Conservation (phyloP, 2,113 vertebrate genomes). For the Chiloscyllium plagiosum region DNA sequence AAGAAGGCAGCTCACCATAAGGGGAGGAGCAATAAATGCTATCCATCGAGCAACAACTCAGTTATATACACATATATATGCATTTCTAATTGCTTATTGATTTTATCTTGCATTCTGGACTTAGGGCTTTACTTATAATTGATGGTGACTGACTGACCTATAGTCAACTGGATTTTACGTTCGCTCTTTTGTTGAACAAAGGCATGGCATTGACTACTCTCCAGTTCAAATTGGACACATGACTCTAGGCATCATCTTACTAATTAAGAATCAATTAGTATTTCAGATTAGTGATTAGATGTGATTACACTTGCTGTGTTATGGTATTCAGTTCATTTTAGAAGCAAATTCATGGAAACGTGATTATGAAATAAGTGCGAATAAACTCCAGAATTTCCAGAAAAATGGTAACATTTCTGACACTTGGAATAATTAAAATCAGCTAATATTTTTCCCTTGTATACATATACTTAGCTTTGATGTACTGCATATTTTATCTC, state of each 20-base stretch:
- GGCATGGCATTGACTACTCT: neutral
- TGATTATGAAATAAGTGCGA: neutral
- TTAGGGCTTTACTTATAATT: neutral
- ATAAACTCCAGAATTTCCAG: neutral
- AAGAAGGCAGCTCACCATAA: too few species aligned
- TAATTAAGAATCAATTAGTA: neutral
- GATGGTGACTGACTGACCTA: neutral
- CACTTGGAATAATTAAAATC: neutral
- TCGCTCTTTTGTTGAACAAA: neutral
- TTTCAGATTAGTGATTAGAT: neutral
- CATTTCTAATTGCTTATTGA: neutral
- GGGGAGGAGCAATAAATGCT: too few species aligned
- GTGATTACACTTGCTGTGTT: neutral
- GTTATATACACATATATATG: neutral
- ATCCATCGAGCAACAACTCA: too few species aligned
- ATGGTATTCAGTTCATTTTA: neutral
- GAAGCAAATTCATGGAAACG: neutral
- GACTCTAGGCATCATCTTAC: too few species aligned
- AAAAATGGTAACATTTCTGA: neutral
- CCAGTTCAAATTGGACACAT: neutral
- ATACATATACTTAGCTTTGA: neutral
- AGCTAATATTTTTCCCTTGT: neutral
- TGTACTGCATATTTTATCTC: neutral
- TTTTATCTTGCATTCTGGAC: neutral
- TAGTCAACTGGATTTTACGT: neutral